Base-by-base conservation (phyloP, 1,140 invertebrate genomes). In the Zaprionus ornatus region DNA sequence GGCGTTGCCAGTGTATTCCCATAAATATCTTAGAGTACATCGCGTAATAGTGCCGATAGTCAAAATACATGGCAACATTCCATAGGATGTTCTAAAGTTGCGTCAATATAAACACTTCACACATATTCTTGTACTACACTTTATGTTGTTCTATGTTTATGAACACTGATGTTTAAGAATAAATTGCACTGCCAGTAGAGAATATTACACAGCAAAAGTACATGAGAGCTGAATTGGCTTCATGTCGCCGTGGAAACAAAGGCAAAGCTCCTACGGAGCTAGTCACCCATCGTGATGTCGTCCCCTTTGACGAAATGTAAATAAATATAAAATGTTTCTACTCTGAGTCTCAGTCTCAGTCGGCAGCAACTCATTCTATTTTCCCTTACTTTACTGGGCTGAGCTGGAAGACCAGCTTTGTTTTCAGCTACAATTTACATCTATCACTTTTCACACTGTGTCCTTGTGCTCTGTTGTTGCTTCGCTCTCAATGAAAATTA, bases 181-280 rank as follows among this genome's bases (percentile, higher is more conserved):
- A 81, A 84, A 81, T 79, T 85, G 62, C 73, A 50, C 59, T 79
- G 80, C 50, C 80, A 88, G 88, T 90, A 85, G 82, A 90, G 76
- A 78, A 78, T 69, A 74, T 68, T 59, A 65, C 52, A 74, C 74
- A 83, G 61, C 50, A 64, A 80, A 79, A 84, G 78, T 62, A 54
- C 68, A 88, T 77, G 35, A 15, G 32, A 65, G 32, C 3, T 65
- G 84, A 88, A 85, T 81, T 90, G 71, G 59, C 65, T 84, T 81
- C 71, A 68, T 90, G 78, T 90, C 59, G 75, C 72, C 81, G 64
- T 66, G 85, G 75, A 75, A 79, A 82, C 68, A 79, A 66, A 37
- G 57, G 50, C 56, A 35, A 50, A 61, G 50, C 62, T 54, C 48
- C 35, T 59, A 56, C 29, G 9, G 56, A 9, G 17, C 32, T 57